phyloP scores from a whole-genome alignment of 2,113 vertebrate species.

The Alces alces region DNA sequence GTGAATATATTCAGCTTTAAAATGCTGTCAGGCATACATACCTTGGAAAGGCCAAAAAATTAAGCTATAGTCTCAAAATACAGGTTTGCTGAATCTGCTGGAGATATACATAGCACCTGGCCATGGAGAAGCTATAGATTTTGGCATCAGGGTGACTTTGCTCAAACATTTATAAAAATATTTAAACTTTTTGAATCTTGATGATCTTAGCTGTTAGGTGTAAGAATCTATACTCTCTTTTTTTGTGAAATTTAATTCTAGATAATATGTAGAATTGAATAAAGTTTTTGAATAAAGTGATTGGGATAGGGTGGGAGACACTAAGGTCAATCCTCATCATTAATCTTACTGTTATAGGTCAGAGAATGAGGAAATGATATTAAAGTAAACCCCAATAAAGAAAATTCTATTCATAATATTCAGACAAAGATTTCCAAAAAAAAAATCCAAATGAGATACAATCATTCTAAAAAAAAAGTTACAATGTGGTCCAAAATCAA shows the following conservation, averaged over 20 bases:
- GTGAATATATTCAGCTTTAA: not conserved
- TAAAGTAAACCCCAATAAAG: not conserved
- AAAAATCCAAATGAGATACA: not conserved
- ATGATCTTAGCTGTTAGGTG: not conserved
- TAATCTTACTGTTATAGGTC: not conserved
- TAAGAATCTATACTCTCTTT: not conserved
- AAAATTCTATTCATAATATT: not conserved
- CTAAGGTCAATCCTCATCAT: not conserved
- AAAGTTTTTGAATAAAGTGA: not conserved
- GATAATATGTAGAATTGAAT: not conserved
- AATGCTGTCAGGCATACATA: not conserved
- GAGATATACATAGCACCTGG: not conserved
- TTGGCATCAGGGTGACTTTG: not conserved
- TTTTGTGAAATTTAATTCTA: not conserved
- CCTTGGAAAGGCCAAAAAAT: not conserved
- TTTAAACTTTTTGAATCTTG: not conserved
- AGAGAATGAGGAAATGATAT: not conserved
- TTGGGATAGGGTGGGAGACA: not conserved
- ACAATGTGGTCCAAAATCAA: not conserved
- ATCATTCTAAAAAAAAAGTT: not conserved
- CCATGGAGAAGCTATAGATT: not conserved
- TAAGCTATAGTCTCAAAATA: not conserved
- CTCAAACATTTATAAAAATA: not conserved
- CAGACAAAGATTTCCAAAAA: not conserved
- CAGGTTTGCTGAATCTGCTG: fast-evolving